These are phyloP conservation scores for Leptocoma aspasia DNA, from an alignment of 2,113 vertebrate genomes.

Conservation along the genomic window DNA sequence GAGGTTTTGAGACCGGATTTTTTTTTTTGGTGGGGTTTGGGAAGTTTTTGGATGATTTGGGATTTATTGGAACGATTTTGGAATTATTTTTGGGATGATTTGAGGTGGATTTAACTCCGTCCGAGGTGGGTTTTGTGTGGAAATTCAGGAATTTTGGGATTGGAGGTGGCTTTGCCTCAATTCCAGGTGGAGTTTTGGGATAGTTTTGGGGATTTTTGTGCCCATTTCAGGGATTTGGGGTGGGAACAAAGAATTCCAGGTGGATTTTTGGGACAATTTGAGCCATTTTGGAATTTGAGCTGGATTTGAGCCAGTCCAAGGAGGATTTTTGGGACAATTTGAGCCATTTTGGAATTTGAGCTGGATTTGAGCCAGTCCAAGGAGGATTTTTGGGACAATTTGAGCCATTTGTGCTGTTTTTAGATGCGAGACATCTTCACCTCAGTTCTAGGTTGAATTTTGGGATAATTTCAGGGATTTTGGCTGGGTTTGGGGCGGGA, in stretches of 20 bases:
- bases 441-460: no score
- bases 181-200: no score
- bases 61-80: not conserved
- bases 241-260: not conserved
- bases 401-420: no score
- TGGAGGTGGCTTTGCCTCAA: no score
- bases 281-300: not conserved
- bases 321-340: not conserved
- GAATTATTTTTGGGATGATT: not conserved
- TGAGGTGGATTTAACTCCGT: rapidly evolving
- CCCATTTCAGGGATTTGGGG: not conserved
- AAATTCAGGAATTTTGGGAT: not conserved
- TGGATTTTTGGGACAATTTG: not conserved
- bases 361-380: no score
- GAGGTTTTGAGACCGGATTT: not conserved
- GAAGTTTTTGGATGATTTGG: no score
- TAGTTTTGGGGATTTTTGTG: rapidly evolving
- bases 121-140: rapidly evolving
- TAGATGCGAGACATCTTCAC: no score
- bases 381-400: not conserved
- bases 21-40: not conserved
- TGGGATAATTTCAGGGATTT: no score
- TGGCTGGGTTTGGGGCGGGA: no score
- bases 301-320: no score
- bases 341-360: not conserved